These are phyloP conservation scores for Coelopa pilipes DNA, from an alignment of 2,888 invertebrate species.

Conservation along the genomic window DNA sequence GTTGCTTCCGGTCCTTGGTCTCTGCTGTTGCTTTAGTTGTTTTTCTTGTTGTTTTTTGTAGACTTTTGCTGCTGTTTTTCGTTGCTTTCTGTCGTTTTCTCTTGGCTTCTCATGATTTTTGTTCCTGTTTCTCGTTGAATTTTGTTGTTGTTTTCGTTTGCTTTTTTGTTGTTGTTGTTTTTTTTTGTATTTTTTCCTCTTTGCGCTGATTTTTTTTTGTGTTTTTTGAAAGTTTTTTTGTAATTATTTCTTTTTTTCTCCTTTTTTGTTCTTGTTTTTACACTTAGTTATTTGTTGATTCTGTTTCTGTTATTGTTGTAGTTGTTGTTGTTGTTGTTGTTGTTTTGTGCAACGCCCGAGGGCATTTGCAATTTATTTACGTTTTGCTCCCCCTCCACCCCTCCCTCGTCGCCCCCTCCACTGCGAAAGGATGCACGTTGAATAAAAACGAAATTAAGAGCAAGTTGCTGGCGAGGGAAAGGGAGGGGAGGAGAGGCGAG, in stretches of 20 bases:
- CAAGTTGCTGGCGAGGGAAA: neutral
- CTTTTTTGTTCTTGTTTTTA: no score
- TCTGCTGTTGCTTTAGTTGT: neutral
- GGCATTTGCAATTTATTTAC: slow-evolving; percentile 37
- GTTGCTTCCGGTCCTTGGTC: slow-evolving; percentile 7
- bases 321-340: slow-evolving; percentile 26
- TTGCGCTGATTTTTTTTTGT: no score
- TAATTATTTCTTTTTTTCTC: no score
- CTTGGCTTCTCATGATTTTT: no score
- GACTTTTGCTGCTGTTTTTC: no score
- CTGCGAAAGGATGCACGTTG: slow-evolving; percentile 14
- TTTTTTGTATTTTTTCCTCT: no score
- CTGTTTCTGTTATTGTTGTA: slow-evolving; percentile 16
- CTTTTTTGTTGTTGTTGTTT: no score
- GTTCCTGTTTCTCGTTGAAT: no score
- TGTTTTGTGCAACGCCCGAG: slow-evolving; percentile 29
- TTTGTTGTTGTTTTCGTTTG: slow-evolving; percentile 3
- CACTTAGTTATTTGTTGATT: no score
- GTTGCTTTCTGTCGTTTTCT: no score
- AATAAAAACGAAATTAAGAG: slow-evolving; percentile 8
- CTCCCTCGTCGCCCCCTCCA: neutral
- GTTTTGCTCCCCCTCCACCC: slow-evolving; percentile 2
- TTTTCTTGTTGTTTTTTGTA: no score
- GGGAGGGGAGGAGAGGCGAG: neutral
- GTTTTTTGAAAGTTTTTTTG: no score